Evolutionary conservation across 2,113 vertebrate genomes (phyloP), one percentile per base, ranked within the genome.

Genomic region (Boulengeromyrus knoepffleri): DNA sequence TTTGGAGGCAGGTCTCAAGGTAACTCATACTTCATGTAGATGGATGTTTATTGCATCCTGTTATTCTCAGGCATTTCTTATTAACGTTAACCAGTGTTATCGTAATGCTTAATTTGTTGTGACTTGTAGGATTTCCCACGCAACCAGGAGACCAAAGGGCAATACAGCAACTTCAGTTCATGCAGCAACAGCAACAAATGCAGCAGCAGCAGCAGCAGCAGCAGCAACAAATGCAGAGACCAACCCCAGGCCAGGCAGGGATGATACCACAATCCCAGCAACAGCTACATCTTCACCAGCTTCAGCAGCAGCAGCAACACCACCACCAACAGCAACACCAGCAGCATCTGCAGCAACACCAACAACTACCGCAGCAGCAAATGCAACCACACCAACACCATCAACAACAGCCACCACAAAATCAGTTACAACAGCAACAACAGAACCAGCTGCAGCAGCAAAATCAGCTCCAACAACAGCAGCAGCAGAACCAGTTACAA

Each of bases 141-240:
- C 98, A 98, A 92, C 93, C 97, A 85, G 97, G 96, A 93, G 99
- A 99, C 92, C 98, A 99, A 93, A 97, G 99, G 91, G 95, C 97
- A 50, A 94, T 99, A 89, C 98, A 98, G 91, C 98, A 99, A 95
- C 97, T 99, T 95, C 98, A 98, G 70, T 97, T 98, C 91, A 97
- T 98, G 96, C 95, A 96, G 24, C 95, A 97, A 2, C 94, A 96
- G 27, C 88, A 89, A 24, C 66, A 80, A 31, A 66, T 70, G 31
- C 31, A 36, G 31, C 31, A 97, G 1, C 94, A 96, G 9, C 88
- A 89, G 21, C 88, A 88, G 56, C 88, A 89, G 46, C 88, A 70
- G 56, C 88, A 74, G 4, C 88, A 89, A 49, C 85, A 87, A 8
- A 94, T 97, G 31, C 95, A 97, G 2, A 95, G 96, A 15, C 95